Percentiles rank a stretch among this genome's conserved stretches.
Evolutionary conservation across 2,797 vertebrate genomes (phyloP).

Genomic region (Distichodus sexfasciatus): DNA sequence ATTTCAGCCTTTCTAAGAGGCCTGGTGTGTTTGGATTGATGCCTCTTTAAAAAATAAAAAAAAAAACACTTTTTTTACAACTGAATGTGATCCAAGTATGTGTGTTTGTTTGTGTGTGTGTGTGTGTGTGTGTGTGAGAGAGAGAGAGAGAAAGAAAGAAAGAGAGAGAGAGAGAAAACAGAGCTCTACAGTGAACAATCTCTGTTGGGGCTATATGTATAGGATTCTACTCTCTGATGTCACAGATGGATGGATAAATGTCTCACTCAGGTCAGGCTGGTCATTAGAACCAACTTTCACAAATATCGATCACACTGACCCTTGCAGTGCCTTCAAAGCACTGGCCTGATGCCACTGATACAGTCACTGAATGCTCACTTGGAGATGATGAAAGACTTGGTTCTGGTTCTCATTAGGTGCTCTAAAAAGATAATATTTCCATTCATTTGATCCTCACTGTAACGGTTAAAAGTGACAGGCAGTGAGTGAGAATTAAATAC

Average conservation of each 20-base stretch:
- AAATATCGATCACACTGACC: constrained; percentile 39
- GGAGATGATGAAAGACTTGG: constrained; percentile 10
- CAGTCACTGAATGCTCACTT: constrained; percentile 13
- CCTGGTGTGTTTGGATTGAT: no score
- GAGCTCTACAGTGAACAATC: constrained; percentile 25
- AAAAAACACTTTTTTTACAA: no score
- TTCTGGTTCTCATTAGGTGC: not conserved
- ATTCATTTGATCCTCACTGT: not conserved
- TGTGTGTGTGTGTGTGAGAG: not conserved
- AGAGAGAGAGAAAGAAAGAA: not conserved
- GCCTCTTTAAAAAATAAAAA: no score
- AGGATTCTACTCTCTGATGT: constrained; percentile 1
- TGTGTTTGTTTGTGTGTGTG: no score
- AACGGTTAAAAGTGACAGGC: not conserved
- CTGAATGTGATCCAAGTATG: no score
- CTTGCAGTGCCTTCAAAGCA: constrained; percentile 33
- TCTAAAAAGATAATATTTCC: constrained; percentile 10
- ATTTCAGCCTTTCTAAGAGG: no score
- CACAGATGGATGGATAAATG: constrained; percentile 25
- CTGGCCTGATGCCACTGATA: constrained; percentile 21
- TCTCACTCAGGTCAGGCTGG: constrained; percentile 12
- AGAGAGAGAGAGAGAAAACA: not conserved
- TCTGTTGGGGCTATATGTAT: not conserved
- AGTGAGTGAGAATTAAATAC: not conserved
- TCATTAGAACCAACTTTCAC: constrained; percentile 39